Conservation (phyloP, 2,888 invertebrate species). For the Loripinus fragilis region DNA sequence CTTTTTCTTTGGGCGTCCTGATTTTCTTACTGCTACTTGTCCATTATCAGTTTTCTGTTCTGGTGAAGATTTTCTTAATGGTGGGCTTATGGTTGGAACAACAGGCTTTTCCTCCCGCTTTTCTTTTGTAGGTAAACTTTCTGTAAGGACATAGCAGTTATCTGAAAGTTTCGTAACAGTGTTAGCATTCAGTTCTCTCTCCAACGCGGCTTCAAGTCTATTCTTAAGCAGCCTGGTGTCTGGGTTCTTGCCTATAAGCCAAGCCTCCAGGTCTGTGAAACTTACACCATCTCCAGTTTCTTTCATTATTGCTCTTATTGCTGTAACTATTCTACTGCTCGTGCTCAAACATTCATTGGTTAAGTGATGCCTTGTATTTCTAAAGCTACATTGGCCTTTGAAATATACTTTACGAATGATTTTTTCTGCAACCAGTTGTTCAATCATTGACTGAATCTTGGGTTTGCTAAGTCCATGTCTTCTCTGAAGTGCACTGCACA, state of each 20-base stretch:
- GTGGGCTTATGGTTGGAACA: not conserved
- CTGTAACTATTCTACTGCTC: conserved; percentile 68
- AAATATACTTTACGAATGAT: conserved; percentile 92
- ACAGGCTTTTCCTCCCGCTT: conserved; percentile 19
- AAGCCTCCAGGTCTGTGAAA: conserved; percentile 74
- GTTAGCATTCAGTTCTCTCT: conserved; percentile 89
- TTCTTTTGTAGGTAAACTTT: conserved; percentile 38
- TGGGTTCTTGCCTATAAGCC: conserved; percentile 72
- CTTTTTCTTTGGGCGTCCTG: conserved; percentile 2
- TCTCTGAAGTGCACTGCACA: conserved; percentile 91
- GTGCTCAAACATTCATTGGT: conserved; percentile 63
- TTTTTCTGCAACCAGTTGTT: conserved; percentile 90
- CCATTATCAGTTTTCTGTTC: not conserved
- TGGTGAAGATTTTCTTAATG: not conserved
- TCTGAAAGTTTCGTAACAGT: conserved; percentile 86
- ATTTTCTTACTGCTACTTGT: not conserved
- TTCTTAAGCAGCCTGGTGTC: conserved; percentile 70
- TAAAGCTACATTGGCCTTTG: conserved; percentile 93
- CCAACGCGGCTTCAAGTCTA: conserved; percentile 87
- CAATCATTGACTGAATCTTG: conserved; percentile 87
- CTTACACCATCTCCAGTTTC: conserved; percentile 65
- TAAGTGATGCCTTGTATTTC: conserved; percentile 89
- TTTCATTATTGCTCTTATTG: conserved; percentile 61
- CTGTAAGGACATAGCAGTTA: conserved; percentile 82
- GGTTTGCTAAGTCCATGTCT: conserved; percentile 89